These are phyloP conservation scores for Leptinotarsa haldemani DNA, from an alignment of 2,888 invertebrate genomes.

Conservation along the genomic window DNA sequence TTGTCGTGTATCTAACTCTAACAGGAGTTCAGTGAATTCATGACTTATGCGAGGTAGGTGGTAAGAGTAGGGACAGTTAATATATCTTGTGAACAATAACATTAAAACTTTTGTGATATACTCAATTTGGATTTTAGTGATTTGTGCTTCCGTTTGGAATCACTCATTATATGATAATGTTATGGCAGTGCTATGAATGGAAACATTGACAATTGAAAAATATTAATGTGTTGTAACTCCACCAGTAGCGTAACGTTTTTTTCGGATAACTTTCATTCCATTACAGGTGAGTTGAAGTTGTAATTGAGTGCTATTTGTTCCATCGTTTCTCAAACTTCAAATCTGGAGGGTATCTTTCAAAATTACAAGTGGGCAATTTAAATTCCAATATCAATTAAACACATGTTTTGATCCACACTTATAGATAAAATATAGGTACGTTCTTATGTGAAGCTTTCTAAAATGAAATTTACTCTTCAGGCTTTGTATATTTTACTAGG, in stretches of 20 bases:
- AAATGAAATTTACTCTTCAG: slow-evolving; percentile 9
- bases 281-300: slow-evolving; percentile 23
- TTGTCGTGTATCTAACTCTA: not conserved
- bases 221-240: slow-evolving; percentile 17
- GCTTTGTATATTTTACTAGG: slow-evolving; percentile 25
- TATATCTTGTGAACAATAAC: slow-evolving; percentile 11
- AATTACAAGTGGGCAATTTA: slow-evolving; percentile 15
- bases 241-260: slow-evolving; percentile 21
- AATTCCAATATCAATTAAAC: slow-evolving; percentile 7
- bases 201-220: slow-evolving; percentile 26
- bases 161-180: slow-evolving; percentile 7
- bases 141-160: slow-evolving; percentile 12
- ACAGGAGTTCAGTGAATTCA: not conserved
- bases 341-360: slow-evolving; percentile 12
- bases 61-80: slow-evolving; percentile 3
- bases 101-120: not conserved
- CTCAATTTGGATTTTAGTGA: slow-evolving; percentile 12
- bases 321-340: slow-evolving; percentile 2
- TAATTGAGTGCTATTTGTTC: slow-evolving; percentile 3
- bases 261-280: slow-evolving; percentile 24
- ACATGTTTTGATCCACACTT: not conserved
- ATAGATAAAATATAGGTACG: slow-evolving; percentile 17
- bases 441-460: slow-evolving; percentile 10
- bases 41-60: slow-evolving; percentile 12
- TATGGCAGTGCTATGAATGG: slow-evolving; percentile 9